Evolutionary conservation across 2,113 vertebrate species (phyloP).

Genomic region (Muntiacus reevesi): DNA sequence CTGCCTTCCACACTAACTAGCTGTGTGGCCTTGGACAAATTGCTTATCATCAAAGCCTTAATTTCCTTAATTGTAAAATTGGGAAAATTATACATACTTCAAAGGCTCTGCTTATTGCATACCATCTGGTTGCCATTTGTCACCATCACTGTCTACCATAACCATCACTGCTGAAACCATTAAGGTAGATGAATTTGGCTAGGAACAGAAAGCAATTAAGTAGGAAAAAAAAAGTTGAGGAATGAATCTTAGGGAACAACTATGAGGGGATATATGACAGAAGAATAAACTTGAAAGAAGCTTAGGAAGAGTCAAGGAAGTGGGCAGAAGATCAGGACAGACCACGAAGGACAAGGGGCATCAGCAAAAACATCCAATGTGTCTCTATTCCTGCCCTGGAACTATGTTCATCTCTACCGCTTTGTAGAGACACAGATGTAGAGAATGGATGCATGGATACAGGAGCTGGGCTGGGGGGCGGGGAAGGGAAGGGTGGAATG

Average conservation of each 20-base stretch:
- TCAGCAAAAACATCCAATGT: not conserved
- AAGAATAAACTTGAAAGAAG: not conserved
- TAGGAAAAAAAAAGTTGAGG: not conserved
- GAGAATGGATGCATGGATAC: not conserved
- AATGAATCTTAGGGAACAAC: not conserved
- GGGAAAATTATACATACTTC: constrained; percentile 66
- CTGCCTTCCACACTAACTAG: constrained; percentile 30
- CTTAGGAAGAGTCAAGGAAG: not conserved
- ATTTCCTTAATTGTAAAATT: constrained; percentile 70
- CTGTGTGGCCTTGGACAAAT: constrained; percentile 64
- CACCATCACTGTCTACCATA: constrained; percentile 50
- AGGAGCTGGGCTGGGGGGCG: not conserved
- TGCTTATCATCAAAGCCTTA: constrained; percentile 59
- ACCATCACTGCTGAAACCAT: constrained; percentile 43
- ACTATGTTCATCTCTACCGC: not conserved
- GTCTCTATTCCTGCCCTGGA: not conserved
- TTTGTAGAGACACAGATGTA: not conserved
- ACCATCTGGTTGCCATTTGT: constrained; percentile 70
- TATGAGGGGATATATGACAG: not conserved
- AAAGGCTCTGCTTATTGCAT: constrained; percentile 52
- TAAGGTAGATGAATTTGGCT: constrained; percentile 64
- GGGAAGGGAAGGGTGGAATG: not conserved
- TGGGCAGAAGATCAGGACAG: not conserved
- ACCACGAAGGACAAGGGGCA: not conserved
- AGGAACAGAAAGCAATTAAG: constrained; percentile 34